Conservation (phyloP, 2,797 vertebrate species). For the Mallotus villosus region DNA sequence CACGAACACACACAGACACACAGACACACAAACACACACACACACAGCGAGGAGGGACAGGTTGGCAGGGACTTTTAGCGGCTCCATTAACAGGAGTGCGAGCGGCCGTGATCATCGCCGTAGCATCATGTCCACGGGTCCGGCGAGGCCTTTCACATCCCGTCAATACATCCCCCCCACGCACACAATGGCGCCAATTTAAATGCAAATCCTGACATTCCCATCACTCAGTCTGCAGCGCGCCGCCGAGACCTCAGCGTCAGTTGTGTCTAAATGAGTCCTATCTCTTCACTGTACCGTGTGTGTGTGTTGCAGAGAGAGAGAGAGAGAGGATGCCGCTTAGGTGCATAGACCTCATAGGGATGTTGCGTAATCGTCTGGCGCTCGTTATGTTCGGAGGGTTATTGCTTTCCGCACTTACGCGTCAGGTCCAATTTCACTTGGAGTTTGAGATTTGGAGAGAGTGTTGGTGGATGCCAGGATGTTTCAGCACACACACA, state of each 20-base stretch:
- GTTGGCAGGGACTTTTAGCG: conserved; percentile 44
- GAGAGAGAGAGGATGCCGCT: conserved; percentile 14
- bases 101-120: conserved; percentile 58
- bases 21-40: conserved; percentile 21
- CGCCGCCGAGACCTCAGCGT: conserved; percentile 45
- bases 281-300: conserved; percentile 54
- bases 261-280: conserved; percentile 60
- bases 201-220: conserved; percentile 82
- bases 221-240: conserved; percentile 57
- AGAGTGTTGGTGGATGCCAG: too few relatives aligned
- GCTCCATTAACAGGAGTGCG: conserved; percentile 57
- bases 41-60: conserved; percentile 4
- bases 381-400: not conserved
- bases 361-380: not conserved
- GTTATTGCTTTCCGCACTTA: conserved; percentile 7
- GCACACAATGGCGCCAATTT: conserved; percentile 74
- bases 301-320: conserved; percentile 19
- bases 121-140: conserved; percentile 46
- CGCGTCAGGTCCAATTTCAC: not conserved
- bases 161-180: conserved; percentile 47
- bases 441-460: too few relatives aligned
- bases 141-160: conserved; percentile 52
- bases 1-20: conserved; percentile 1
- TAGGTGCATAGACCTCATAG: not conserved
- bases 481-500: too few relatives aligned